These are phyloP conservation scores for Phaedon cochleariae DNA, from an alignment of 2,888 invertebrate species.

Conservation along the genomic window DNA sequence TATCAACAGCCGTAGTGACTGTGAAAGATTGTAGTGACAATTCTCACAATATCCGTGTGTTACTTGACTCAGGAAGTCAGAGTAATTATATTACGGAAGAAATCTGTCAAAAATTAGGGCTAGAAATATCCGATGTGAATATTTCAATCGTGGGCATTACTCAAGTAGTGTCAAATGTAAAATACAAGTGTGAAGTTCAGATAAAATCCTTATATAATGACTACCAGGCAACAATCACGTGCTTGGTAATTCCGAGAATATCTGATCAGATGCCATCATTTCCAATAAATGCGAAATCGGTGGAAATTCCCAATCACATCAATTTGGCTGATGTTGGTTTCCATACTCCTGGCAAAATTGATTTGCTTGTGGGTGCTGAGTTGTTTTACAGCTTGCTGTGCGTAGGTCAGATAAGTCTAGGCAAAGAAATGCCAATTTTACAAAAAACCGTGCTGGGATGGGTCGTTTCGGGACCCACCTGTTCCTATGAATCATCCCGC, in stretches of 20 bases:
- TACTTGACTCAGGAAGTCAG: too few species aligned
- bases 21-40: not conserved
- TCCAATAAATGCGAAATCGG: not conserved
- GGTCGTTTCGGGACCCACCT: not conserved
- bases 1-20: conserved; percentile 3
- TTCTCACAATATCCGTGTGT: not conserved
- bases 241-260: conserved; percentile 9
- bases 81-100: too few species aligned
- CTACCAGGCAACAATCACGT: not conserved
- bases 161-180: not conserved
- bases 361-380: conserved; percentile 5
- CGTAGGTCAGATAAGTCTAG: conserved; percentile 1
- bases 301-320: conserved; percentile 9
- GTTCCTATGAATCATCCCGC: not conserved
- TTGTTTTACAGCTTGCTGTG: conserved; percentile 1
- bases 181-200: not conserved
- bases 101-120: too few species aligned
- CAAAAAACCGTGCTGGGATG: conserved; percentile 16
- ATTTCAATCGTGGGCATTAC: conserved; percentile 4
- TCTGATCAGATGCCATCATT: conserved; percentile 5
- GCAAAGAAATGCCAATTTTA: not conserved
- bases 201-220: not conserved
- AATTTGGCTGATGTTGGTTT: not conserved
- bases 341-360: not conserved
- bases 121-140: not conserved